Evolutionary conservation across 2,888 invertebrate genomes (phyloP).

Genomic region (Drosophila differens): DNA sequence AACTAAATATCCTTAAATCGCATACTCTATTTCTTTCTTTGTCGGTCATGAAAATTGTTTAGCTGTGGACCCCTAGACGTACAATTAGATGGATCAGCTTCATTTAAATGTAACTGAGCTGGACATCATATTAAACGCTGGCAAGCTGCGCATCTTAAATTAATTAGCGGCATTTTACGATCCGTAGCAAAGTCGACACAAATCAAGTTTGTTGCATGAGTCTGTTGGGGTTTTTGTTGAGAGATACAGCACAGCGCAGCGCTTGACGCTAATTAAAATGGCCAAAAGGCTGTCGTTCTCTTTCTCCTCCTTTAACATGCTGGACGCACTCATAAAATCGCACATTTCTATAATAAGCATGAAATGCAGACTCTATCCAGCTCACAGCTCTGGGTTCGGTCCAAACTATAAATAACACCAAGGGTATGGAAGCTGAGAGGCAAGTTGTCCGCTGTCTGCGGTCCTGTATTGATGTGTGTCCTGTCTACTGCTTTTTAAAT

Average conservation of each 20-base stretch:
- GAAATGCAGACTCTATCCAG: constrained; percentile 61
- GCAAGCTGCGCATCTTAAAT: constrained; percentile 37
- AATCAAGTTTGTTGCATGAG: constrained; percentile 58
- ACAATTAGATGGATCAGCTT: constrained; percentile 44
- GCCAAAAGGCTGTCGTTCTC: constrained; percentile 48
- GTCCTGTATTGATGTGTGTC: constrained; percentile 76
- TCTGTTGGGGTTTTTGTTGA: constrained; percentile 31
- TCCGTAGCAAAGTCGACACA: constrained; percentile 50
- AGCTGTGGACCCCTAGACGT: constrained; percentile 19
- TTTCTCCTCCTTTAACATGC: constrained; percentile 58
- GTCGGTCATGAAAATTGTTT: background rate
- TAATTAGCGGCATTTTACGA: constrained; percentile 64
- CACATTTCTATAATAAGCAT: constrained; percentile 77
- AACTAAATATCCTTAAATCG: background rate
- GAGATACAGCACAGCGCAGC: background rate
- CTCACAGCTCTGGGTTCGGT: constrained; percentile 10
- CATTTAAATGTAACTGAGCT: constrained; percentile 53
- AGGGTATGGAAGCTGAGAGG: constrained; percentile 35
- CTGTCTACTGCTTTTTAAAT: constrained; percentile 83
- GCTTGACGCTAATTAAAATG: constrained; percentile 68
- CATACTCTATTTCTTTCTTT: too few species aligned
- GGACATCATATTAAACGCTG: constrained; percentile 43
- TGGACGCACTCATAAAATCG: constrained; percentile 71
- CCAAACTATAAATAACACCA: constrained; percentile 74
- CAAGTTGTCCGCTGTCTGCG: constrained; percentile 22